Evolutionary conservation across 2,888 invertebrate species (phyloP).

Genomic region (Teleiodes luculella): DNA sequence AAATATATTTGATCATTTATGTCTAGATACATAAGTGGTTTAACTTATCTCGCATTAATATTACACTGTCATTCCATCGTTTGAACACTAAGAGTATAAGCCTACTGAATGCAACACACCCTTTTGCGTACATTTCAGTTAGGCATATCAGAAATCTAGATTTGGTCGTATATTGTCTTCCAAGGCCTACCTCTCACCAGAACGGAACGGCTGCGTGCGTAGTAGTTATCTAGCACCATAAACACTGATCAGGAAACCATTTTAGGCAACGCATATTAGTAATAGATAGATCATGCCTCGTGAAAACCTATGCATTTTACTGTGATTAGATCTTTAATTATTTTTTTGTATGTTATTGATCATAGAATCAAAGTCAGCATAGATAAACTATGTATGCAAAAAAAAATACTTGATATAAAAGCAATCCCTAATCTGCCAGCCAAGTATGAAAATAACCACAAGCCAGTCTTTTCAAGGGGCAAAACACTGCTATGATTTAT

Average conservation of each 20-base stretch:
- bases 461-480: too few species aligned
- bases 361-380: too few species aligned
- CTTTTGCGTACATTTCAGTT: neutral
- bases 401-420: too few species aligned
- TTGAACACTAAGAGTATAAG: neutral
- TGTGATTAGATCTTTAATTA: too few species aligned
- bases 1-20: neutral
- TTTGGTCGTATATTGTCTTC: conserved; percentile 31
- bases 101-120: neutral
- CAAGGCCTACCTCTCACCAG: conserved; percentile 53
- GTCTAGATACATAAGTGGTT: neutral
- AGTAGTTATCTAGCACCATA: conserved; percentile 20
- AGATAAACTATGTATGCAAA: too few species aligned
- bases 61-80: neutral
- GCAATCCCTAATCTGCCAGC: too few species aligned
- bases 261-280: neutral
- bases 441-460: too few species aligned
- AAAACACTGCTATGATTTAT: too few species aligned
- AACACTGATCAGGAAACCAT: neutral
- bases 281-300: too few species aligned
- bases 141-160: conserved; percentile 30
- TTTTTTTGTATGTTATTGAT: too few species aligned
- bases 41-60: conserved; percentile 3
- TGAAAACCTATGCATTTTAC: too few species aligned
- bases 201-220: conserved; percentile 24